These are phyloP conservation scores for Schrankia costaestrigalis DNA, from an alignment of 2,888 invertebrate species.

Conservation along the genomic window DNA sequence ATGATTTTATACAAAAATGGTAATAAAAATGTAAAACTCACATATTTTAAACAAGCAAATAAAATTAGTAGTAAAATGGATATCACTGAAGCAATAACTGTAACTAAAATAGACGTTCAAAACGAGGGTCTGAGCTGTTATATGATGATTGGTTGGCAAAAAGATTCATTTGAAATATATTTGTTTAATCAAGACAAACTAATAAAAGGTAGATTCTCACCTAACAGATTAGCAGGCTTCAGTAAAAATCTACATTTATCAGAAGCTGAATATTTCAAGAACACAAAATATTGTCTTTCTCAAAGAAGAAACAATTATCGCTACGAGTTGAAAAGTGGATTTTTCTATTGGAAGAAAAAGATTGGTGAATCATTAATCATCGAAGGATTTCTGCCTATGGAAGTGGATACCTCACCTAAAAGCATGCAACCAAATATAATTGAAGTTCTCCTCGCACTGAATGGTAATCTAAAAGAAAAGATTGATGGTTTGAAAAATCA, in stretches of 20 bases:
- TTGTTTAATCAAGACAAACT: conserved; percentile 46
- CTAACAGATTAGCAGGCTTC: conserved; percentile 50
- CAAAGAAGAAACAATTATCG: conserved; percentile 45
- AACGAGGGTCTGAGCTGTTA: conserved; percentile 42
- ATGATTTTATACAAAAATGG: too few species aligned
- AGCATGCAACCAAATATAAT: conserved; percentile 45
- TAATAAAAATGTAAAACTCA: too few species aligned
- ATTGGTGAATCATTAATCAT: conserved; percentile 38
- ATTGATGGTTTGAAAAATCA: conserved; percentile 31
- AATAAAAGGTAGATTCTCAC: conserved; percentile 61
- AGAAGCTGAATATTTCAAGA: conserved; percentile 44
- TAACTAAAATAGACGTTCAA: conserved; percentile 46
- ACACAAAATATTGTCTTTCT: conserved; percentile 45
- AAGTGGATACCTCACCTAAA: conserved; percentile 38
- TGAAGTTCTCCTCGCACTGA: conserved; percentile 51
- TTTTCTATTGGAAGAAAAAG: conserved; percentile 65
- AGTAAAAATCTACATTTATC: conserved; percentile 53
- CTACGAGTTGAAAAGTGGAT: conserved; percentile 59
- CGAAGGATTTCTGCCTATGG: conserved; percentile 63
- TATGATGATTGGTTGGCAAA: conserved; percentile 55
- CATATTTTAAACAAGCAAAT: too few species aligned
- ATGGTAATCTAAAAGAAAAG: conserved; percentile 47
- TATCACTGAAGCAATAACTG: conserved; percentile 51
- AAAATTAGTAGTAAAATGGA: too few species aligned
- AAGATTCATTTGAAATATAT: conserved; percentile 55